phyloP scores from a whole-genome alignment of 2,888 invertebrate species.

The Harmothoe impar region DNA sequence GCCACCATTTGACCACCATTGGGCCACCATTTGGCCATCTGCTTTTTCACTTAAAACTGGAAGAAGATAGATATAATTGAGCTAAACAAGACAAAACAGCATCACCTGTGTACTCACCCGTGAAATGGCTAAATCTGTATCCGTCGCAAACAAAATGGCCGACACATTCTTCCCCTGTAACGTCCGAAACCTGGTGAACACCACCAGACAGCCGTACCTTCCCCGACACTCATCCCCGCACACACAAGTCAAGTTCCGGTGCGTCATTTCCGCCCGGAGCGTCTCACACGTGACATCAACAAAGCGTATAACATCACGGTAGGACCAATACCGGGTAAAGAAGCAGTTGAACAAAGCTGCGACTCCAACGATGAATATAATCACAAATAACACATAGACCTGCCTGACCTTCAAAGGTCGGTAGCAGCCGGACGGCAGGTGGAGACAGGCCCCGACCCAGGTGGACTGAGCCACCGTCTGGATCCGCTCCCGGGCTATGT shows the following conservation, averaged over 20 bases:
- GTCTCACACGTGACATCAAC: slow-evolving; percentile 47
- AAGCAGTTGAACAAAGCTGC: slow-evolving; percentile 44
- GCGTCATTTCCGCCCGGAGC: slow-evolving; percentile 48
- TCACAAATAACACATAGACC: slow-evolving; percentile 45
- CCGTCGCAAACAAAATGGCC: slow-evolving; percentile 16
- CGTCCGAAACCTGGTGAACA: slow-evolving; percentile 26
- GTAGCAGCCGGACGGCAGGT: slow-evolving; percentile 39
- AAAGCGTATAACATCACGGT: slow-evolving; percentile 46
- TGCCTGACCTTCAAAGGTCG: slow-evolving; percentile 22
- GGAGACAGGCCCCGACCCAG: slow-evolving; percentile 36
- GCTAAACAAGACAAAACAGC: too few species aligned
- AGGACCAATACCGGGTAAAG: slow-evolving; percentile 43
- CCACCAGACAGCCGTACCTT: slow-evolving; percentile 36
- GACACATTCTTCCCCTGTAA: slow-evolving; percentile 5
- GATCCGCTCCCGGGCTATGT: slow-evolving; percentile 51
- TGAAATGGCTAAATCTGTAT: slow-evolving; percentile 43
- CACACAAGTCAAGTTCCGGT: slow-evolving; percentile 53
- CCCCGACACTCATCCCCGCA: slow-evolving; percentile 30
- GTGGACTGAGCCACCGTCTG: slow-evolving; percentile 43
- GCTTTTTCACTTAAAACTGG: too few species aligned
- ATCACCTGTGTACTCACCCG: slow-evolving; percentile 40
- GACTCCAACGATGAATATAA: slow-evolving; percentile 41
- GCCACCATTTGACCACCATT: too few species aligned
- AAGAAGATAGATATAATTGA: too few species aligned
- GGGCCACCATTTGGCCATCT: too few species aligned